Percentiles rank a stretch among this genome's conserved stretches.
phyloP scores from a whole-genome alignment of 2,888 invertebrate genomes.

The Sarcophaga caerulescens region DNA sequence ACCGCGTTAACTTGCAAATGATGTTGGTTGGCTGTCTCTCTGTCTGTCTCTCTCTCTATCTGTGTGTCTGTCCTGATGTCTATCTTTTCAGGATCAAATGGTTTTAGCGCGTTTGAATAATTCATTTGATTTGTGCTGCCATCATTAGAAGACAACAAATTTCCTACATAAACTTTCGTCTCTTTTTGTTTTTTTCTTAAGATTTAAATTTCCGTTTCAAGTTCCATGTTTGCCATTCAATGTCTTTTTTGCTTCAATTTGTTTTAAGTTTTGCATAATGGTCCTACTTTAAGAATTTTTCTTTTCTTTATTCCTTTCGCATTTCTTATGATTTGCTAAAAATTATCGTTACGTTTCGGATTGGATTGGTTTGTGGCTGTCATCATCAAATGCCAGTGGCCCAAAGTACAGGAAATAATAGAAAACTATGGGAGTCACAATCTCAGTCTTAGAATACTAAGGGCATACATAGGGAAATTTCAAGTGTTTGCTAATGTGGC shows the following conservation, averaged over 20 bases:
- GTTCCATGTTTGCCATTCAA: constrained; percentile 30
- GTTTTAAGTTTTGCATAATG: constrained; percentile 47
- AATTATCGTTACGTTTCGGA: constrained; percentile 44
- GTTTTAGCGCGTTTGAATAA: constrained; percentile 59
- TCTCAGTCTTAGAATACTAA: neutral
- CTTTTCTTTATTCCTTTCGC: constrained; percentile 1
- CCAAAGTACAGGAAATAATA: constrained; percentile 51
- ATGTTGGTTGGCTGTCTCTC: constrained; percentile 4
- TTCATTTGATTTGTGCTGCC: constrained; percentile 64
- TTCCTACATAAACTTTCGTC: constrained; percentile 47
- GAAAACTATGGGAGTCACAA: constrained; percentile 40
- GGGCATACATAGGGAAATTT: no score
- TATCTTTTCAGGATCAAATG: constrained; percentile 43
- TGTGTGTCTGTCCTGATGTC: neutral
- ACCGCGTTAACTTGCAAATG: constrained; percentile 57
- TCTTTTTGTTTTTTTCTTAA: neutral
- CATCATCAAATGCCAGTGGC: constrained; percentile 53
- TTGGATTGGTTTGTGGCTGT: constrained; percentile 28
- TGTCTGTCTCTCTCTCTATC: neutral
- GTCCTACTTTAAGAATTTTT: constrained; percentile 21
- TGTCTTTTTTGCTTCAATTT: constrained; percentile 15
- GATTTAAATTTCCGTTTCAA: constrained; percentile 30
- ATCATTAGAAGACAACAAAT: constrained; percentile 58
- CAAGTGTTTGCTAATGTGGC: no score
- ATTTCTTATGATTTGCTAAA: constrained; percentile 29